Evolutionary conservation across 2,113 vertebrate genomes (phyloP).

Genomic region (Corvus moneduloides): DNA sequence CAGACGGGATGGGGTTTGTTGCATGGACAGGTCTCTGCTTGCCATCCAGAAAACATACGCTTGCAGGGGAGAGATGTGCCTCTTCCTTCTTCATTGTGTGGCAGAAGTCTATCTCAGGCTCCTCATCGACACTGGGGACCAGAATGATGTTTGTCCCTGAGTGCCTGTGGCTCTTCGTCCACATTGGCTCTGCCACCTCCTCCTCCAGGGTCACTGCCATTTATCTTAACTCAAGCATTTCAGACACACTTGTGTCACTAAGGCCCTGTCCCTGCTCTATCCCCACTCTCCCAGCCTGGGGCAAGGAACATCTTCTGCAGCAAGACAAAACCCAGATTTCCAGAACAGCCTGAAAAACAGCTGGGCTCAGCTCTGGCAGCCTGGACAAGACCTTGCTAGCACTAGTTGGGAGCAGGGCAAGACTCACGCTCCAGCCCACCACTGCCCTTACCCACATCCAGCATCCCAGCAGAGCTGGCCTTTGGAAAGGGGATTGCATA

Average conservation of each 20-base stretch:
- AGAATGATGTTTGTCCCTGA: neutral
- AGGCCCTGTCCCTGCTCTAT: neutral
- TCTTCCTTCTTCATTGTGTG: neutral
- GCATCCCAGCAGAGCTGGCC: neutral
- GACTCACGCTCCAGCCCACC: neutral
- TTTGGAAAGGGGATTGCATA: rapidly evolving
- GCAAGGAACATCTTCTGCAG: neutral
- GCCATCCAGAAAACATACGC: neutral
- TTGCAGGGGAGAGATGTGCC: neutral
- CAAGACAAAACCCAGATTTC: neutral
- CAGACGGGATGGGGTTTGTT: neutral
- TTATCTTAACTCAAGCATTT: neutral
- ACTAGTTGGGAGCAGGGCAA: neutral
- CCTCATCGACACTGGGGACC: neutral
- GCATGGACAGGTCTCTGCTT: neutral
- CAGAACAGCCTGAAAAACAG: neutral
- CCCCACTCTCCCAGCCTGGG: neutral
- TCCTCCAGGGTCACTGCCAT: neutral
- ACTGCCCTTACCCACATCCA: neutral
- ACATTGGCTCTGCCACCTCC: rapidly evolving
- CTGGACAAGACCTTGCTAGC: rapidly evolving
- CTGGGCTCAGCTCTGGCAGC: neutral
- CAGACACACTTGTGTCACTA: neutral
- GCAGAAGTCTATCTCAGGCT: neutral
- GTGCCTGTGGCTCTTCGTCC: neutral